Percentiles rank a stretch among this genome's conserved stretches.
Evolutionary conservation across 2,113 vertebrate species (phyloP).

Genomic region (Bostrychus sinensis): DNA sequence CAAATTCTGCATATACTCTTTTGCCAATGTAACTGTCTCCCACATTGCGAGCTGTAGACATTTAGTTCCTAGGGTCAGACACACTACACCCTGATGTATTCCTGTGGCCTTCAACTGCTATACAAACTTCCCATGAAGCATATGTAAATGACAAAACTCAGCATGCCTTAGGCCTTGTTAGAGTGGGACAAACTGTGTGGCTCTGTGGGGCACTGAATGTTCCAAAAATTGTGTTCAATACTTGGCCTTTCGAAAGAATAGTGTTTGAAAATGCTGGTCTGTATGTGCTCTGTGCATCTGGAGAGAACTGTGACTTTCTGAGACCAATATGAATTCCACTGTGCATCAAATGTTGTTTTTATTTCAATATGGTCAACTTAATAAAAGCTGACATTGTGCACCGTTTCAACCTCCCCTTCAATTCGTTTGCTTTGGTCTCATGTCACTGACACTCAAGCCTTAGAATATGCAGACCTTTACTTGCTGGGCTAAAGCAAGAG

Average conservation of each 20-base stretch:
- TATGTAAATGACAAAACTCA: constrained; percentile 43
- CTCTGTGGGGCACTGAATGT: constrained; percentile 8
- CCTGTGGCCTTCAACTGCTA: constrained; percentile 25
- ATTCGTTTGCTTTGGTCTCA: constrained; percentile 76
- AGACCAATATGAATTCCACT: constrained; percentile 36
- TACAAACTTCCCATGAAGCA: constrained; percentile 30
- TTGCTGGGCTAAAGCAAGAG: constrained; percentile 26
- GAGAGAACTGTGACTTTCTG: constrained; percentile 42
- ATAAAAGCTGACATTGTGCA: constrained; percentile 65
- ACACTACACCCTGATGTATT: constrained; percentile 21
- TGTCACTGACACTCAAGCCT: constrained; percentile 73
- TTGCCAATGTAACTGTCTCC: background rate
- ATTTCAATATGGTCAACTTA: constrained; percentile 62
- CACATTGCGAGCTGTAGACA: background rate
- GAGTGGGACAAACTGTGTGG: constrained; percentile 40
- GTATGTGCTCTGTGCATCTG: too few relatives aligned
- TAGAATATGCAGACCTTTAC: constrained; percentile 60
- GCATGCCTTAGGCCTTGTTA: constrained; percentile 22
- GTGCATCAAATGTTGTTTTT: constrained; percentile 56
- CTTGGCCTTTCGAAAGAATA: constrained; percentile 36
- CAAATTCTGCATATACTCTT: constrained; percentile 1
- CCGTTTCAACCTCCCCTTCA: constrained; percentile 62
- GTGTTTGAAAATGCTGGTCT: constrained; percentile 32
- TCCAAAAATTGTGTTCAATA: constrained; percentile 36
- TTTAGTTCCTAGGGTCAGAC: constrained; percentile 31